Percentiles rank a stretch among this genome's conserved stretches.
These are phyloP conservation scores for Ridgeia piscesae DNA, from an alignment of 1,140 invertebrate genomes.

Conservation along the genomic window DNA sequence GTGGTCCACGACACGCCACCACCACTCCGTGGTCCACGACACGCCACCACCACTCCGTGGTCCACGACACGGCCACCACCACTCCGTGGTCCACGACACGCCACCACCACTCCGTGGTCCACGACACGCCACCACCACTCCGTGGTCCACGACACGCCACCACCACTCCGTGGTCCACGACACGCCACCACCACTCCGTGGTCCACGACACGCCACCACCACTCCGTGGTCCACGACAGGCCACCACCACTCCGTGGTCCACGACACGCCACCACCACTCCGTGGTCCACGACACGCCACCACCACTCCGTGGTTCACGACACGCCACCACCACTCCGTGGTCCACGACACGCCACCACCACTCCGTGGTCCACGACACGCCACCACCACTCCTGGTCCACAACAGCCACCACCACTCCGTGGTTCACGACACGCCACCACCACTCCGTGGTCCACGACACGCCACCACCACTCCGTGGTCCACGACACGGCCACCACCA, in stretches of 20 bases:
- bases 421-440: too few species aligned
- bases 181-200: neutral
- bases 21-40: neutral
- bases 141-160: neutral
- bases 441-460: too few species aligned
- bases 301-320: neutral
- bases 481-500: too few species aligned
- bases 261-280: neutral
- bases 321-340: neutral
- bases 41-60: neutral
- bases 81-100: neutral
- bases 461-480: too few species aligned
- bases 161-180: neutral
- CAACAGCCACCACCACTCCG: too few species aligned
- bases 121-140: neutral
- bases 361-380: neutral
- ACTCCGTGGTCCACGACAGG: neutral
- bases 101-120: neutral
- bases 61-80: neutral
- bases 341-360: neutral
- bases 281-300: neutral
- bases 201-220: neutral
- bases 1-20: neutral
- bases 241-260: neutral
- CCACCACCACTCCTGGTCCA: too few species aligned